Base-by-base conservation (phyloP, 2,797 vertebrate genomes). In the Gallinago solitaria region DNA sequence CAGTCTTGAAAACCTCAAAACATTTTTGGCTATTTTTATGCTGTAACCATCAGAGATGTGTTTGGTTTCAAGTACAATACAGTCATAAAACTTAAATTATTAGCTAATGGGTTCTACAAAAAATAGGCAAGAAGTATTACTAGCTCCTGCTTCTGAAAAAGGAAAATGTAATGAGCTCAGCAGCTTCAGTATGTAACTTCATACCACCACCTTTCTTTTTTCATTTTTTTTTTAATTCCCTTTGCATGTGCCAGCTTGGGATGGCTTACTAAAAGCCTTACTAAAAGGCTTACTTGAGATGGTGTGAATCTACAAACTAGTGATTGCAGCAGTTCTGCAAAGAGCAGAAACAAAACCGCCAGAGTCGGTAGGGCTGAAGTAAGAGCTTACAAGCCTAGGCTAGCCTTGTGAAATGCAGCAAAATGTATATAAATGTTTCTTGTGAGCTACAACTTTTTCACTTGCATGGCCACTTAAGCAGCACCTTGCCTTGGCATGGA, bases 31-130 rank as follows among this genome's bases (percentile, higher is more conserved):
- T 87, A 0, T 71, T 94, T 65, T 48, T 54, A 32, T 30, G 3
- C 16, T 1, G 5, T 53, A 35, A 28, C 50, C 1, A 0, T 11
- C 51, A 30, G 43, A 65, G 48, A 43, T 6, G 8, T 33, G 25
- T 43, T 69, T 79, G 50, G 6, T 75, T 87, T 84, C 33, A 64
- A 3, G 39, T 45, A 21, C 33, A 14, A 20, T 19, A 21, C 24
- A 35, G 48, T 53, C 21, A 50, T 24, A 18, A 92, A 81, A 76
- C 9, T 14, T 57, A 37, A 68, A 75, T 79, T 30, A 33, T 15
- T 7, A 9, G 14, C 39, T 48, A 12, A 48, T 79, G 21, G 15
- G 33, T 56, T 6, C 3, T 33, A 39, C 32, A 28, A 68, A 82
- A 57, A 63, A 57, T 9, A 24, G 21, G 24, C 35, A 45, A 45